These are phyloP conservation scores for Dendroctonus valens DNA, from an alignment of 1,140 invertebrate species.

Conservation along the genomic window DNA sequence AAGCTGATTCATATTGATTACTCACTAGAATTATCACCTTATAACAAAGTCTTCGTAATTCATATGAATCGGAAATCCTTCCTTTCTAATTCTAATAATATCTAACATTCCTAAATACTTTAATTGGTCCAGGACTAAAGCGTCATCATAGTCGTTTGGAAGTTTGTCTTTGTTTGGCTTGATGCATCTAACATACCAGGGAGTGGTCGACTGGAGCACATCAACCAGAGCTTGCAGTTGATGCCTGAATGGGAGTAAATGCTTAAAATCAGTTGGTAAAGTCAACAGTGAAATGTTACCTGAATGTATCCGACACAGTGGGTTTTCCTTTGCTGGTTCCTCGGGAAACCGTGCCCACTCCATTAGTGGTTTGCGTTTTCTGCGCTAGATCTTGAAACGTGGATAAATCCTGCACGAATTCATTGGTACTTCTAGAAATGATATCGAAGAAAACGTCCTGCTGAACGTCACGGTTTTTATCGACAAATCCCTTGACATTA, in stretches of 20 bases:
- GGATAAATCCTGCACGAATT: conserved; percentile 86
- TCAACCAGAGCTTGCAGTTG: conserved; percentile 90
- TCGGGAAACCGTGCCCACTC: conserved; percentile 70
- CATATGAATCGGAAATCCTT: conserved; percentile 91
- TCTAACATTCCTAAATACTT: conserved; percentile 95
- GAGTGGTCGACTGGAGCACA: conserved; percentile 85
- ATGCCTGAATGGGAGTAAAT: conserved; percentile 55
- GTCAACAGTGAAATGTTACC: conserved; percentile 9
- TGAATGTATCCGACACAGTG: conserved; percentile 89
- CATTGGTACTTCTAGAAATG: conserved; percentile 80
- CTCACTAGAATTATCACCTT: conserved; percentile 7
- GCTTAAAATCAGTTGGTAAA: neutral
- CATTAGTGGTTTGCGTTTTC: conserved; percentile 38
- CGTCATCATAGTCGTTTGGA: conserved; percentile 79
- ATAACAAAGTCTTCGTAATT: conserved; percentile 73
- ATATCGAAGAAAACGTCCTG: conserved; percentile 95
- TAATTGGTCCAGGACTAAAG: conserved; percentile 85
- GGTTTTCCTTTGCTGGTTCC: conserved; percentile 89
- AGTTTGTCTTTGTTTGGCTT: conserved; percentile 90
- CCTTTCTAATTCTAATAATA: conserved; percentile 89
- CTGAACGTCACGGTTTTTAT: conserved; percentile 94
- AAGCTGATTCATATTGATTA: neutral
- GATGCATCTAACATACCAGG: conserved; percentile 95
- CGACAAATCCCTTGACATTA: conserved; percentile 89
- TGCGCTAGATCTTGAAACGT: conserved; percentile 67